These are phyloP conservation scores for Tragulus kanchil DNA, from an alignment of 2,113 vertebrate genomes.

Conservation along the genomic window DNA sequence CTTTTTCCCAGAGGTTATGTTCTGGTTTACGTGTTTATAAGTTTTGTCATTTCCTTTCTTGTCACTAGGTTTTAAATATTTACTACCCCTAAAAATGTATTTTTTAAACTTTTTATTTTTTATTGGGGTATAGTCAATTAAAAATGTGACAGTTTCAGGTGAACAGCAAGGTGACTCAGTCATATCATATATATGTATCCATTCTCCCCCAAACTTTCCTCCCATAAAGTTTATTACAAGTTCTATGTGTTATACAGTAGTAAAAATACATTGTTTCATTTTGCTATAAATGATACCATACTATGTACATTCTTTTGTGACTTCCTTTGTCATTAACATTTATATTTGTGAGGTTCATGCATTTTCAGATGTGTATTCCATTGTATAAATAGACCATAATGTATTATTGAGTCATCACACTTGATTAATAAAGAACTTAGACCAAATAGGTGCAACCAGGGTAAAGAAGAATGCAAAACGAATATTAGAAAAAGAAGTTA, in stretches of 20 bases:
- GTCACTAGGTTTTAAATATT: neutral
- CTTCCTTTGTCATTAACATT: slow-evolving; percentile 11
- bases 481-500: neutral
- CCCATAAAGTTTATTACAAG: neutral
- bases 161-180: neutral
- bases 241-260: neutral
- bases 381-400: neutral
- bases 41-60: slow-evolving; percentile 18
- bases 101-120: neutral
- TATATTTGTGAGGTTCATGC: neutral
- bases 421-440: slow-evolving; percentile 8
- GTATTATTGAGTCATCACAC: neutral
- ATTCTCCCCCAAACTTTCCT: neutral
- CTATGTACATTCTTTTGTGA: neutral
- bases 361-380: neutral
- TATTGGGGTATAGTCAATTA: neutral
- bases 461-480: neutral
- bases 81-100: neutral
- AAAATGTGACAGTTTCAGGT: neutral
- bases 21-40: slow-evolving; percentile 25
- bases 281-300: neutral
- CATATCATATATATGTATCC: neutral
- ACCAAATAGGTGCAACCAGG: neutral
- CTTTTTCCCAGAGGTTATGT: neutral
- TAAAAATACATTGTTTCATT: neutral